Conservation (phyloP, 1,140 invertebrate species). For the Megalopta genalis region DNA sequence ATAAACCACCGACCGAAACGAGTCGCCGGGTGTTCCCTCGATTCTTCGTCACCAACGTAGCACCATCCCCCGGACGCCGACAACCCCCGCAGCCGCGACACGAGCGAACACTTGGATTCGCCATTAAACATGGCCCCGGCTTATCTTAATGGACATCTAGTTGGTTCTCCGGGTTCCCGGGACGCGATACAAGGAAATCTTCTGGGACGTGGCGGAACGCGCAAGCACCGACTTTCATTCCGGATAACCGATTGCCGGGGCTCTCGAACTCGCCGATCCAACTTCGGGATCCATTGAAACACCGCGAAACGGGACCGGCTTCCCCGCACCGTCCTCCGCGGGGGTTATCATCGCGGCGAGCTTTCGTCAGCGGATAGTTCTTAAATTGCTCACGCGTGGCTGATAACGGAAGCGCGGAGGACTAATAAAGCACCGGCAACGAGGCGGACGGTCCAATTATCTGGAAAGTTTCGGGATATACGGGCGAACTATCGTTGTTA, state of each 20-base stretch:
- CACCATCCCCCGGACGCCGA: not conserved
- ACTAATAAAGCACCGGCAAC: constrained; percentile 2
- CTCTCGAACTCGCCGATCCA: not conserved
- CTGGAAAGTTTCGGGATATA: not conserved
- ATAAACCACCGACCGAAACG: constrained; percentile 62
- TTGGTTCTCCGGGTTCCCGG: constrained; percentile 16
- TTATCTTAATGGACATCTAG: constrained; percentile 70
- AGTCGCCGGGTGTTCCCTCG: constrained; percentile 54
- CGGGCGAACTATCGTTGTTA: not conserved
- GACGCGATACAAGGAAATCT: constrained; percentile 5
- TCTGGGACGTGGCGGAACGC: not conserved
- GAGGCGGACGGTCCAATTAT: not conserved
- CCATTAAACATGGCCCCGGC: constrained; percentile 61
- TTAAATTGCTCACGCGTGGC: not conserved
- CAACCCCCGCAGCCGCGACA: not conserved
- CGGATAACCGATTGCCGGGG: constrained; percentile 10
- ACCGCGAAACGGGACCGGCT: no score
- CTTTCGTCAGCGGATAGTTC: not conserved
- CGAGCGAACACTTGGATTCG: constrained; percentile 59
- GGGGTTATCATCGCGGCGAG: not conserved
- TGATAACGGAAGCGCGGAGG: not conserved
- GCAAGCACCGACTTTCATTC: not conserved
- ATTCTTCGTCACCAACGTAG: constrained; percentile 51
- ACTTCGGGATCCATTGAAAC: not conserved
- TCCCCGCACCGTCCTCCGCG: no score